These are phyloP conservation scores for Knipowitschia caucasica DNA, from an alignment of 2,797 vertebrate genomes.

Conservation along the genomic window DNA sequence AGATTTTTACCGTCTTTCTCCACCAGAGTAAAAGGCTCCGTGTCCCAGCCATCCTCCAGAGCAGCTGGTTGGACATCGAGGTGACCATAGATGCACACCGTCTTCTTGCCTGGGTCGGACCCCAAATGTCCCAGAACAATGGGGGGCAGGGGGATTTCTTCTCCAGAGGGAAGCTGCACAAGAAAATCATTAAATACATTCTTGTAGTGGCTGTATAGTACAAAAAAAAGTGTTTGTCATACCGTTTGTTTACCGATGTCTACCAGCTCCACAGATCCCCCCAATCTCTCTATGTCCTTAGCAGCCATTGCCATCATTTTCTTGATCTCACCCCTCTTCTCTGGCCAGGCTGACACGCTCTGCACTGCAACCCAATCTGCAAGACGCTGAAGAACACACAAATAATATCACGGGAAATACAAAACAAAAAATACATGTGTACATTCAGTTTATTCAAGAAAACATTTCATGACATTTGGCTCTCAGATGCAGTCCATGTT, in stretches of 20 bases:
- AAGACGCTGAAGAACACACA: conserved; percentile 74
- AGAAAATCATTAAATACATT: background rate
- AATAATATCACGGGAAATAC: background rate
- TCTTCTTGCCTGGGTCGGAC: conserved; percentile 89
- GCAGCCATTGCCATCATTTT: conserved; percentile 92
- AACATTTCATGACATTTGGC: background rate
- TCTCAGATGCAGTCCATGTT: background rate
- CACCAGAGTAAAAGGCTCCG: conserved; percentile 89
- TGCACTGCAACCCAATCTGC: conserved; percentile 90
- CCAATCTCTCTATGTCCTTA: conserved; percentile 83
- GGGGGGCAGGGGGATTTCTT: conserved; percentile 90
- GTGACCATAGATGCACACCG: conserved; percentile 93
- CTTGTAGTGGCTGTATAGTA: background rate
- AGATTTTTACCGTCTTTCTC: conserved; percentile 86
- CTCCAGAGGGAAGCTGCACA: conserved; percentile 82
- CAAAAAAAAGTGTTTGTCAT: background rate
- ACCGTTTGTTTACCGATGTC: conserved; percentile 90
- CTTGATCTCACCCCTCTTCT: conserved; percentile 88
- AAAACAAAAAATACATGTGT: background rate
- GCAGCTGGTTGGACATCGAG: conserved; percentile 93
- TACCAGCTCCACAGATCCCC: conserved; percentile 83
- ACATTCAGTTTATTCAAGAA: background rate
- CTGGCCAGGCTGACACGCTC: conserved; percentile 93
- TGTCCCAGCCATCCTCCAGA: conserved; percentile 92
- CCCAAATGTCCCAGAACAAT: conserved; percentile 87